Conservation (phyloP, 1,140 invertebrate species). For the Eumaeus atala region DNA sequence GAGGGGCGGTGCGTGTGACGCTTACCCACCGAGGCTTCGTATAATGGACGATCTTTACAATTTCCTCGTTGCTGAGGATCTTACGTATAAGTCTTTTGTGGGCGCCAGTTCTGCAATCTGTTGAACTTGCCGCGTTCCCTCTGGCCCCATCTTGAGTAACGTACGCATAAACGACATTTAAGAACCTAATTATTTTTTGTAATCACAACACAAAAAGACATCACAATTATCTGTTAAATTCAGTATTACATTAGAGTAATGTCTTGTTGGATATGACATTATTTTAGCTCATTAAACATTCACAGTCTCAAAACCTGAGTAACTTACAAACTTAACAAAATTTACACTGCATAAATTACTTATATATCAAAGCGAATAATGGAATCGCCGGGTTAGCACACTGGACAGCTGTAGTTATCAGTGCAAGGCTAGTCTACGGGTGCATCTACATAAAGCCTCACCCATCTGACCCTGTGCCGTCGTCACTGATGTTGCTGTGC, state of each 20-base stretch:
- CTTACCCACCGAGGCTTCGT: conserved; percentile 26
- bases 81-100: conserved; percentile 29
- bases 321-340: background rate
- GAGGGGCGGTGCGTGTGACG: background rate
- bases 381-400: conserved; percentile 7
- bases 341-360: conserved; percentile 2
- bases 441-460: conserved; percentile 62
- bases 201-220: no score
- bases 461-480: conserved; percentile 78
- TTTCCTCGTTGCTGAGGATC: conserved; percentile 18
- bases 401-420: background rate
- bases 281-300: no score
- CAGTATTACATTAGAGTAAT: no score
- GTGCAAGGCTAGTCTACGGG: conserved; percentile 9
- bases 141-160: conserved; percentile 34
- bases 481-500: conserved; percentile 82
- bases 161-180: conserved; percentile 16
- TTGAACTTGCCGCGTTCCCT: conserved; percentile 31
- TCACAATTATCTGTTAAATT: no score
- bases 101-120: conserved; percentile 33
- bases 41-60: conserved; percentile 20
- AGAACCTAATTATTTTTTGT: background rate
- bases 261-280: no score
- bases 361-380: background rate
- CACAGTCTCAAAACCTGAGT: no score